phyloP scores from a whole-genome alignment of 64 coral and sea anemone species.

The Pachyseris speciosa region DNA sequence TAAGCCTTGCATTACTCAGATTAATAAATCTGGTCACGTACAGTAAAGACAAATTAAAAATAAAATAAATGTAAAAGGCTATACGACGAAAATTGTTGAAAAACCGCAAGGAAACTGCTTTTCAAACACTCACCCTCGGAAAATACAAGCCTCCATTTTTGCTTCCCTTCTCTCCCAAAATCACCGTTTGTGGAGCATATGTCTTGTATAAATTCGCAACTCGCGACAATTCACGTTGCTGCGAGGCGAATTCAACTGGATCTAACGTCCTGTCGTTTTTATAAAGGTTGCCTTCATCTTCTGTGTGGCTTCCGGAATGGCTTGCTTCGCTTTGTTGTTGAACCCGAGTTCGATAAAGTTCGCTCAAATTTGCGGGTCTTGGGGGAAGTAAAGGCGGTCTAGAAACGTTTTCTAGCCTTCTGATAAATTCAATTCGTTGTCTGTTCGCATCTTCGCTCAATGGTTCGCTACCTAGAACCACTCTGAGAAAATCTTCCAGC shows the following conservation, averaged over 20 bases:
- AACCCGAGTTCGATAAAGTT: constrained; percentile 25
- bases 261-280: constrained; percentile 70
- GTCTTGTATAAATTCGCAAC: constrained; percentile 7
- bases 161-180: constrained; percentile 25
- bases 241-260: constrained; percentile 89
- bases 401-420: constrained; percentile 73
- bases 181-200: neutral
- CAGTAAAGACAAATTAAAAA: neutral
- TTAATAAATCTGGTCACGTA: constrained; percentile 49
- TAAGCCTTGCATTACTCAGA: neutral
- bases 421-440: constrained; percentile 88
- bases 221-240: constrained; percentile 89
- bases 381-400: constrained; percentile 90
- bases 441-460: constrained; percentile 89
- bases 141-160: constrained; percentile 16
- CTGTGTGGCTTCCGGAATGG: constrained; percentile 25
- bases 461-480: constrained; percentile 86
- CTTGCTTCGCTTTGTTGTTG: constrained; percentile 48
- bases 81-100: neutral
- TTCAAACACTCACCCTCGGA: constrained; percentile 3
- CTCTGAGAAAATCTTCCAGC: constrained; percentile 85
- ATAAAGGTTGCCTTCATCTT: constrained; percentile 72
- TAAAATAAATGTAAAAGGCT: neutral
- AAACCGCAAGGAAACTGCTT: neutral
- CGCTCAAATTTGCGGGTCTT: constrained; percentile 77